Conservation (phyloP, 2,113 vertebrate species). For the Recurvirostra avosetta region DNA sequence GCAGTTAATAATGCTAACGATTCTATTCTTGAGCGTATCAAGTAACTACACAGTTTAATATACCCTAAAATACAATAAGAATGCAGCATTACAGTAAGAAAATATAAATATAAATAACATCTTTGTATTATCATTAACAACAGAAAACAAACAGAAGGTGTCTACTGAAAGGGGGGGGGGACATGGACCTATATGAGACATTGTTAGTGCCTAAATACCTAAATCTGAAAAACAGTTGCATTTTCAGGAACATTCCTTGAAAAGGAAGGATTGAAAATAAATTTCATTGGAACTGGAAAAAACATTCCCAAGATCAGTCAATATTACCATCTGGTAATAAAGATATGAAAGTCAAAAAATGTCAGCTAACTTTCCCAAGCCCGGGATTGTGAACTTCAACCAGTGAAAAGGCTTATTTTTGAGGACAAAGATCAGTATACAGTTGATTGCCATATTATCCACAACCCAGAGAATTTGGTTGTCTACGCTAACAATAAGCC, state of each 20-base stretch:
- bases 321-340: neutral
- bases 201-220: neutral
- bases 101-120: neutral
- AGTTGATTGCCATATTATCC: neutral
- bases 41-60: neutral
- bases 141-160: neutral
- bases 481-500: neutral
- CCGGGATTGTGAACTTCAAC: neutral
- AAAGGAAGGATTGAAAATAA: neutral
- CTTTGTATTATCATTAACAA: neutral
- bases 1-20: neutral
- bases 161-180: neutral
- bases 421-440: neutral
- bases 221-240: neutral
- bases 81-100: neutral
- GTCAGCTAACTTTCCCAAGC: neutral
- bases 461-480: neutral
- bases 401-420: neutral
- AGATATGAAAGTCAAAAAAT: neutral
- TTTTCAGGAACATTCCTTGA: neutral
- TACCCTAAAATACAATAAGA: neutral
- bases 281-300: neutral
- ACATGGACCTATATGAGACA: neutral
- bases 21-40: neutral
- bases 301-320: neutral